Conservation (phyloP, 2,888 invertebrate genomes). For the Eledona agricola region DNA sequence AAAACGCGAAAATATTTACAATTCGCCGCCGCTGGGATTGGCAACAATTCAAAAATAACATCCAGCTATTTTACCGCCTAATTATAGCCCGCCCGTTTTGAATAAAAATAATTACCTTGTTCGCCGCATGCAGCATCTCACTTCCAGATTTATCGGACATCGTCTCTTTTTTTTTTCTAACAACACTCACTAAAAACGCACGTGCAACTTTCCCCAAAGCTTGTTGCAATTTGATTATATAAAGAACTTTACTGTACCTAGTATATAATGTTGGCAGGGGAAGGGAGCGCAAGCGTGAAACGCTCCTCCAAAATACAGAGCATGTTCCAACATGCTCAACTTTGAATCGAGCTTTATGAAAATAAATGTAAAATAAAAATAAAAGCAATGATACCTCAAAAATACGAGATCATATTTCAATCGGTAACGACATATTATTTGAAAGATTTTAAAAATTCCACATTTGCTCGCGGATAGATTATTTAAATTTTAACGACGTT, state of each 20-base stretch:
- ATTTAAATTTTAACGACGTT: too few relatives aligned
- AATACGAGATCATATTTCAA: too few relatives aligned
- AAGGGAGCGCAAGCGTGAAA: background rate
- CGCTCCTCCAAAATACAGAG: too few relatives aligned
- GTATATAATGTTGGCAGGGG: conserved; percentile 5
- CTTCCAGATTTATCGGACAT: conserved; percentile 52
- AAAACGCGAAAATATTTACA: conserved; percentile 23
- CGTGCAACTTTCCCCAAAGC: conserved; percentile 12
- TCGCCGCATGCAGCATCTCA: conserved; percentile 51
- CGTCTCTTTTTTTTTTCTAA: conserved; percentile 41
- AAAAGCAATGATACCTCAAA: too few relatives aligned
- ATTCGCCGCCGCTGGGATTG: conserved; percentile 9
- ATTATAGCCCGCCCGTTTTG: conserved; percentile 34
- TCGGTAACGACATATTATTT: too few relatives aligned
- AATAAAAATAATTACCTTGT: conserved; percentile 52
- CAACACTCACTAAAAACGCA: conserved; percentile 24
- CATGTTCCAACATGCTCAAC: too few relatives aligned
- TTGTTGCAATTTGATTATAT: conserved; percentile 25
- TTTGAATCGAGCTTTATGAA: too few relatives aligned
- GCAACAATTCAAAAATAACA: conserved; percentile 24
- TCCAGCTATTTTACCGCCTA: conserved; percentile 14
- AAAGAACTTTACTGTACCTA: conserved; percentile 21
- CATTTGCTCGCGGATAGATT: too few relatives aligned
- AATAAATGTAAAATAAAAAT: too few relatives aligned
- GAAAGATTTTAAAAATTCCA: too few relatives aligned